Base-by-base conservation (phyloP, 2,113 vertebrate genomes). In the Clarias macrocephalus region DNA sequence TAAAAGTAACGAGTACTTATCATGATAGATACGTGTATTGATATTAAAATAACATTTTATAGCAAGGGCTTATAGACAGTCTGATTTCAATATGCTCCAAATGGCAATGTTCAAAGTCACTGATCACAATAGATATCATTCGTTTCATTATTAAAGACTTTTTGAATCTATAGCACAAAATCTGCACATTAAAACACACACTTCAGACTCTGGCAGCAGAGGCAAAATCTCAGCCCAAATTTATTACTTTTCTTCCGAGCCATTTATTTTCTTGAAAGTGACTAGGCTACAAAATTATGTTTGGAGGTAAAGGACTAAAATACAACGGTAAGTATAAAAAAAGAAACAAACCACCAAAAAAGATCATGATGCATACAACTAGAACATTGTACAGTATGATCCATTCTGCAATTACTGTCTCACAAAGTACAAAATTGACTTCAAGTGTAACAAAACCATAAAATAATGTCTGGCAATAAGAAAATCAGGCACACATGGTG, bases 161-260 rank as follows among this genome's bases (percentile, higher is more conserved):
- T 60, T 65, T n/a, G 52, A 52, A 52, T 59, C 52, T 72, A 48
- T 33, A 59, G 21, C 30, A 56, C 56, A 19, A 65, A 75, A 21
- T 66, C 81, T 37, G 81, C 84, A 83, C 54, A 82, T 75, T 48
- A 83, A 48, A 48, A 89, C 60, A 77, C 86, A 77, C 33, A 28
- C 42, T 73, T 62, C 59, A 65, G 42, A 81, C 8, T 10, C 42
- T 23, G 68, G 4, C 56, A 79, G 16, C 28, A 57, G 23, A 48
- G 23, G 5, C 30, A 28, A 81, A 72, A 48, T 48, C 48, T 48
- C 48, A 48, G 48, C 54, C 18, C n/a, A 66, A 23, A 56, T 57
- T 30, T 56, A 59, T 9, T 80, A 30, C 3, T 21, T 60, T 80
- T 33, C 16, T 60, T 80, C 56, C 10, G 16, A 80, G 77, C 3